A percentile compares a stretch with the other conserved stretches of the same genome.
phyloP scores from a whole-genome alignment of 2,888 invertebrate genomes.

The Trissolcus brochymenae region DNA sequence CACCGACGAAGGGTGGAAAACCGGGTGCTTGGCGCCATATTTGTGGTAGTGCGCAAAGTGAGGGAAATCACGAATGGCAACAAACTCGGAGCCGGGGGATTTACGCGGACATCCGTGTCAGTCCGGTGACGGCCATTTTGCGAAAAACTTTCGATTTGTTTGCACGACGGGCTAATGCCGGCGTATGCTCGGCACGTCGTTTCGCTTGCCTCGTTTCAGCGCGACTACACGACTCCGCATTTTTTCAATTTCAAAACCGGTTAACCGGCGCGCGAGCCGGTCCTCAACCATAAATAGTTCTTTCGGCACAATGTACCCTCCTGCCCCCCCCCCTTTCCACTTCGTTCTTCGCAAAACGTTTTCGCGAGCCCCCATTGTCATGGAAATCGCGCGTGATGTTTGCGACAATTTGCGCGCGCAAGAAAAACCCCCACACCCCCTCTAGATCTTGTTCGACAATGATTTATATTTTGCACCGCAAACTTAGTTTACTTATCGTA shows the following conservation, averaged over 20 bases:
- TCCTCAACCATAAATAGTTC: constrained; percentile 22
- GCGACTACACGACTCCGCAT: constrained; percentile 47
- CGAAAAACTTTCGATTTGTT: constrained; percentile 76
- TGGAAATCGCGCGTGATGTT: constrained; percentile 32
- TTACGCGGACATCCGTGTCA: constrained; percentile 75
- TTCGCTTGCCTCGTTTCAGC: constrained; percentile 54
- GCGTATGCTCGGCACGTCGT: constrained; percentile 72
- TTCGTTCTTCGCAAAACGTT: constrained; percentile 7
- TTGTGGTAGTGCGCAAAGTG: constrained; percentile 74
- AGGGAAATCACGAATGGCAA: constrained; percentile 75
- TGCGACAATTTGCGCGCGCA: constrained; percentile 21
- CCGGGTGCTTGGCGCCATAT: constrained; percentile 75
- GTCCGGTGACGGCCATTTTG: constrained; percentile 76
- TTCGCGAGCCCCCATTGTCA: constrained; percentile 21
- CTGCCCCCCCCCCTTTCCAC: background rate
- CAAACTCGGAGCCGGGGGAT: constrained; percentile 62
- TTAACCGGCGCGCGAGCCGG: constrained; percentile 24
- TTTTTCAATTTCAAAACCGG: constrained; percentile 49
- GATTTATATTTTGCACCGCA: no score
- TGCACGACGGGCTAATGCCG: constrained; percentile 70
- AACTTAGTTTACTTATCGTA: no score
- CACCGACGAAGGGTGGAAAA: constrained; percentile 68
- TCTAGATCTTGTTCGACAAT: no score
- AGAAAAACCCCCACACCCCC: no score
- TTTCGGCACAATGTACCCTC: constrained; percentile 18